phyloP scores from a whole-genome alignment of 2,113 vertebrate species.

The Arvicanthis niloticus region DNA sequence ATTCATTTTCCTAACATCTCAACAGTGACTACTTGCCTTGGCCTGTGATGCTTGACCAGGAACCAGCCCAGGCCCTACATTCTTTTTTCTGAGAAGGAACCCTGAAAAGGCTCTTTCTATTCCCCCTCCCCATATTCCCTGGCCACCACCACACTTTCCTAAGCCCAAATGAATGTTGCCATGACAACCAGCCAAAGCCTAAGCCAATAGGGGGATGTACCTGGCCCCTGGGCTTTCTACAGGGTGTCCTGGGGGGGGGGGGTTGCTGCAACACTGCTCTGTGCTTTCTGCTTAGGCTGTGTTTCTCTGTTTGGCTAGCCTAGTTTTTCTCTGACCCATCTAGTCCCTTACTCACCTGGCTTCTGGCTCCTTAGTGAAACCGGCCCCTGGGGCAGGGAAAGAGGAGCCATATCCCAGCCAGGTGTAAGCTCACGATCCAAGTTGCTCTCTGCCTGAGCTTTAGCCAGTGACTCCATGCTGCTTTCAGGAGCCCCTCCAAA shows the following conservation, averaged over 20 bases:
- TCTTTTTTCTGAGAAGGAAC: no score
- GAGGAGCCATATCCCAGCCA: not conserved
- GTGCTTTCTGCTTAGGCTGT: not conserved
- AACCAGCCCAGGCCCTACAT: not conserved
- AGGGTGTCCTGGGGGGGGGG: not conserved
- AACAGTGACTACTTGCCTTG: not conserved
- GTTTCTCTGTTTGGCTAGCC: rapidly evolving
- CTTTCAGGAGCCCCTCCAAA: not conserved
- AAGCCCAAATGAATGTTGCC: not conserved
- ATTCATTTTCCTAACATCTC: not conserved
- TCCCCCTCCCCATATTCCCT: not conserved
- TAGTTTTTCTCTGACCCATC: not conserved
- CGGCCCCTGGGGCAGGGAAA: not conserved
- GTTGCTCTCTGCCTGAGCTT: not conserved
- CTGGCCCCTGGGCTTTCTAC: not conserved
- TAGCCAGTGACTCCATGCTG: not conserved
- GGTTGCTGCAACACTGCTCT: no score
- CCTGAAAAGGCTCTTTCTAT: not conserved
- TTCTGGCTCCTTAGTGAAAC: not conserved
- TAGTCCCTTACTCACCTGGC: not conserved
- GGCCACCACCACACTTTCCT: not conserved
- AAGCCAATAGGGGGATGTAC: not conserved
- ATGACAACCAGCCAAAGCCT: not conserved
- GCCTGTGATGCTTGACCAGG: not conserved
- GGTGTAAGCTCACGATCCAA: not conserved